A percentile compares a stretch with the other conserved stretches of the same genome.
Conservation (phyloP, 2,113 vertebrate genomes). For the Grus americana region DNA sequence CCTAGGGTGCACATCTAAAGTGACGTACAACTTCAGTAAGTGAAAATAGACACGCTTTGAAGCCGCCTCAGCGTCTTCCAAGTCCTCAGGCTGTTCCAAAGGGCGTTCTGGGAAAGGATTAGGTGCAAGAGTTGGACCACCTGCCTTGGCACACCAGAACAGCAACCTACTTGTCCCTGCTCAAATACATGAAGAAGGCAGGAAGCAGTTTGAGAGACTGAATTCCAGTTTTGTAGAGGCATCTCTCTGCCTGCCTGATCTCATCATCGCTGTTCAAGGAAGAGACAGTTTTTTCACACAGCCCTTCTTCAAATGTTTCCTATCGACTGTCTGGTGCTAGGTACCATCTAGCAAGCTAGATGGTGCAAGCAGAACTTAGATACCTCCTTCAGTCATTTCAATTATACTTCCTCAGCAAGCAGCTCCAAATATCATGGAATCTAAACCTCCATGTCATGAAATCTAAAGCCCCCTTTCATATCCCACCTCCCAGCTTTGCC, state of each 20-base stretch:
- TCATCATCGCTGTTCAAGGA: background rate
- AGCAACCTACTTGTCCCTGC: background rate
- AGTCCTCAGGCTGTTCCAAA: background rate
- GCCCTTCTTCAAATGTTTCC: background rate
- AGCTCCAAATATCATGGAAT: background rate
- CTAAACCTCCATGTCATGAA: background rate
- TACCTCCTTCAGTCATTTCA: background rate
- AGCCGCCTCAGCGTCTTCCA: background rate
- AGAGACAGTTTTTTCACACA: background rate
- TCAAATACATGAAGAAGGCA: background rate
- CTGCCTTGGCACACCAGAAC: constrained; percentile 7
- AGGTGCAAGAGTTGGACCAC: background rate
- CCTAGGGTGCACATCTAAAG: background rate
- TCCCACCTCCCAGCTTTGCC: background rate
- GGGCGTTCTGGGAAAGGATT: background rate
- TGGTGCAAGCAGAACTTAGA: background rate
- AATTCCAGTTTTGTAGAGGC: background rate
- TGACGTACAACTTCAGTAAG: background rate
- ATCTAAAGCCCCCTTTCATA: fast-evolving
- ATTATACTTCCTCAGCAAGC: background rate
- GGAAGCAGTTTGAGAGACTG: background rate
- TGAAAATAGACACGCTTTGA: background rate
- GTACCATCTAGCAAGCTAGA: too few relatives aligned
- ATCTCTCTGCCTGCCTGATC: background rate
- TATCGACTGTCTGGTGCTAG: background rate